Evolutionary conservation across 2,797 vertebrate species (phyloP).

Genomic region (Scolopax bukidnonensis): DNA sequence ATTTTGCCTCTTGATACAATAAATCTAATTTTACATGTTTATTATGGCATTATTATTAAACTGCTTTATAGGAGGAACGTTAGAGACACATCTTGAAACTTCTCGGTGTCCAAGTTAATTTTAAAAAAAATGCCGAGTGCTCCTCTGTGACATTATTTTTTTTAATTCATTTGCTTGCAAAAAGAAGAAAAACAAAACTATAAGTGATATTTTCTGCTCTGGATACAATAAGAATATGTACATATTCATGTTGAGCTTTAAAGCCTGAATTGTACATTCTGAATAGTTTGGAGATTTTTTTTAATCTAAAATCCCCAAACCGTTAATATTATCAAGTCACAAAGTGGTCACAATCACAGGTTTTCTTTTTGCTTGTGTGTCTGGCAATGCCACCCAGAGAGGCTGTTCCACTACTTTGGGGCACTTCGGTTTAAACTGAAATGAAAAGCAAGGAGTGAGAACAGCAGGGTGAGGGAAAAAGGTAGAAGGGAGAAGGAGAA

Average conservation of each 20-base stretch:
- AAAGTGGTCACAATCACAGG: neutral
- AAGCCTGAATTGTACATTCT: neutral
- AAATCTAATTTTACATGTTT: constrained; percentile 43
- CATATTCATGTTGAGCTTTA: neutral
- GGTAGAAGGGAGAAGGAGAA: neutral
- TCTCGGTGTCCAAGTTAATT: neutral
- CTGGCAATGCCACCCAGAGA: neutral
- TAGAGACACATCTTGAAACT: neutral
- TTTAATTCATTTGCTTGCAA: neutral
- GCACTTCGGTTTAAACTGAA: neutral
- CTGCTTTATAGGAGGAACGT: neutral
- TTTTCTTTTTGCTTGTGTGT: neutral
- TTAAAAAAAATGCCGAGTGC: neutral
- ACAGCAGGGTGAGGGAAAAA: neutral
- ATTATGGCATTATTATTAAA: constrained; percentile 28
- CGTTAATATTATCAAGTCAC: neutral
- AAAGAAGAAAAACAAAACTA: neutral
- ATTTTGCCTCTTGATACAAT: constrained; percentile 29
- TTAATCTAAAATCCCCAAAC: neutral
- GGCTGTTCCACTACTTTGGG: neutral
- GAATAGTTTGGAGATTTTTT: neutral
- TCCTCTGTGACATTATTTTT: neutral
- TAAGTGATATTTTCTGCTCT: neutral
- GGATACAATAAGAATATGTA: neutral
- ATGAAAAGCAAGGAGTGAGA: neutral